Conservation (phyloP, 2,113 vertebrate species). For the Peromyscus leucopus region DNA sequence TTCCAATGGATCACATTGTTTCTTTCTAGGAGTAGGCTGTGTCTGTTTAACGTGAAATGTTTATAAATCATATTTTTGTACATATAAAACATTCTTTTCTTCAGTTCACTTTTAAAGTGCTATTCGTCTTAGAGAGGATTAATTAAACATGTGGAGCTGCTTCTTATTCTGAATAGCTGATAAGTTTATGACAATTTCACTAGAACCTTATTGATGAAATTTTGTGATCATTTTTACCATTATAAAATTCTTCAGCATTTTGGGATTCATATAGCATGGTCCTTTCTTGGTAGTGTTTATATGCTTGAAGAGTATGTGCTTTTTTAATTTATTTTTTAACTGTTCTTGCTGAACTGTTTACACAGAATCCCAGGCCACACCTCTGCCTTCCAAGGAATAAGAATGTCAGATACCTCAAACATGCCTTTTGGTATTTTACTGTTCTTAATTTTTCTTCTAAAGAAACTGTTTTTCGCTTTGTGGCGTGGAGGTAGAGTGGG, state of each 20-base stretch:
- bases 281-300: not conserved
- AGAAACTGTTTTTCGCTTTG: not conserved
- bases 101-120: not conserved
- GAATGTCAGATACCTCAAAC: not conserved
- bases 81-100: not conserved
- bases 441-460: not conserved
- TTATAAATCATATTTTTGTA: not conserved
- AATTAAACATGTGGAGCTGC: not conserved
- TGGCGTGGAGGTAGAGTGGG: too few species aligned
- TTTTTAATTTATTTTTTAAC: not conserved
- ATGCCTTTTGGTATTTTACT: not conserved
- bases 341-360: not conserved
- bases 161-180: not conserved
- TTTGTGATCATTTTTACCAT: not conserved
- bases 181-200: constrained; percentile 41
- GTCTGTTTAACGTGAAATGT: not conserved
- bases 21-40: constrained; percentile 18
- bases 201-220: not conserved
- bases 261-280: not conserved
- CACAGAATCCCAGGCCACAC: not conserved
- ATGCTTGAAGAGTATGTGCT: not conserved
- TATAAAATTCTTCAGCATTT: not conserved
- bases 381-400: not conserved
- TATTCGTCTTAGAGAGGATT: not conserved
- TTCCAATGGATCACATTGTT: not conserved